Evolutionary conservation across 2,113 vertebrate genomes (phyloP).

Genomic region (Bagarius yarrelli): DNA sequence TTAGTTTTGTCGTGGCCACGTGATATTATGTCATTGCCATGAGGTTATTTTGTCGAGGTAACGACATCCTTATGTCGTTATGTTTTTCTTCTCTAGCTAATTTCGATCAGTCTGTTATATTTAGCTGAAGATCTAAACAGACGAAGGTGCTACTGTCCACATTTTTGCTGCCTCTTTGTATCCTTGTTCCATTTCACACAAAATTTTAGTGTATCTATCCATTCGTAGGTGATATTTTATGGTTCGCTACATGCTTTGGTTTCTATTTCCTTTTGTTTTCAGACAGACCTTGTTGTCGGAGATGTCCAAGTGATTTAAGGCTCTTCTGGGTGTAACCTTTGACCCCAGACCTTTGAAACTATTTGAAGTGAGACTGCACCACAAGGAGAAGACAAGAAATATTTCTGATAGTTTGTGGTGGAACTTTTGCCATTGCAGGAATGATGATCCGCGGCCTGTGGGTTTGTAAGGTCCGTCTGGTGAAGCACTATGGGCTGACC

Average conservation of each 20-base stretch:
- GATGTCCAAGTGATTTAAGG: neutral
- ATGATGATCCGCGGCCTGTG: conserved; percentile 66
- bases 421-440: neutral
- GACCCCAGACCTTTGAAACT: neutral
- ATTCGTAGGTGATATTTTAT: neutral
- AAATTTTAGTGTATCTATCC: neutral
- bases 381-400: neutral
- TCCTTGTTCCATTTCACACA: neutral
- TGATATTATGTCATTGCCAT: too few species aligned
- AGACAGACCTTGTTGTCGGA: neutral
- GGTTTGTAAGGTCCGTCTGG: conserved; percentile 59
- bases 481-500: conserved; percentile 55
- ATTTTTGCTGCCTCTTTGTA: neutral
- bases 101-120: neutral
- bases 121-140: neutral
- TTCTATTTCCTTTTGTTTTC: neutral
- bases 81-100: neutral
- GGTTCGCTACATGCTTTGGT: neutral
- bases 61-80: too few species aligned
- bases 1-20: too few species aligned
- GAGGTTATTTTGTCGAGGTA: too few species aligned
- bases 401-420: conserved; percentile 1
- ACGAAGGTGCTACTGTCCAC: neutral
- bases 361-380: neutral
- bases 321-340: neutral